Conservation (phyloP, 1,140 invertebrate genomes). For the Drosophila kikkawai region DNA sequence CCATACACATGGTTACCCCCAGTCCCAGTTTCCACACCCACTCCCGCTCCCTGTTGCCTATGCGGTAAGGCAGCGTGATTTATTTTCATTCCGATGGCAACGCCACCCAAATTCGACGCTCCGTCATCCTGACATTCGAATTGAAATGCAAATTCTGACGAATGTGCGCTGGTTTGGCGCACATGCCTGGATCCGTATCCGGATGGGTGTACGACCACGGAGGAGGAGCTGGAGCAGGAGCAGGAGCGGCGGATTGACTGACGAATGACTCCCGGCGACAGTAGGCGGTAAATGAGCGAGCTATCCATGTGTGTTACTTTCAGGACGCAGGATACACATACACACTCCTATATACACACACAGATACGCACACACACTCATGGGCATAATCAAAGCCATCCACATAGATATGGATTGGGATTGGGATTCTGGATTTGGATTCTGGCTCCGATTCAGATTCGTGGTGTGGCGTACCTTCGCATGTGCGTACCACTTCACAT, state of each 20-base stretch:
- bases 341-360: conserved; percentile 29
- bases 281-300: conserved; percentile 72
- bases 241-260: conserved; percentile 43
- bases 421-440: conserved; percentile 9
- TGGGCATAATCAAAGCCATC: conserved; percentile 34
- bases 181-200: conserved; percentile 33
- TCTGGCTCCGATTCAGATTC: background rate
- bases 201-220: conserved; percentile 19
- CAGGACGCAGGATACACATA: conserved; percentile 38
- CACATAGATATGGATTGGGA: conserved; percentile 38
- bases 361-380: conserved; percentile 44
- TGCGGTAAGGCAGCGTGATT: conserved; percentile 72
- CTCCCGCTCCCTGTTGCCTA: conserved; percentile 36
- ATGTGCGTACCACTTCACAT: conserved; percentile 49
- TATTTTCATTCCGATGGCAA: conserved; percentile 79
- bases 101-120: conserved; percentile 74
- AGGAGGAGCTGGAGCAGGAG: conserved; percentile 10
- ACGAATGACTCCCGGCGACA: conserved; percentile 62
- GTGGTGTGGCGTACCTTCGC: conserved; percentile 11
- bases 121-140: conserved; percentile 80
- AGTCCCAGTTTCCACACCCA: background rate
- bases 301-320: conserved; percentile 66
- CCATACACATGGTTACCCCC: conserved; percentile 11
- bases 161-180: conserved; percentile 71
- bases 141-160: conserved; percentile 84